Base-by-base conservation (phyloP, 2,888 invertebrate genomes). In the Euzetes globulus region DNA sequence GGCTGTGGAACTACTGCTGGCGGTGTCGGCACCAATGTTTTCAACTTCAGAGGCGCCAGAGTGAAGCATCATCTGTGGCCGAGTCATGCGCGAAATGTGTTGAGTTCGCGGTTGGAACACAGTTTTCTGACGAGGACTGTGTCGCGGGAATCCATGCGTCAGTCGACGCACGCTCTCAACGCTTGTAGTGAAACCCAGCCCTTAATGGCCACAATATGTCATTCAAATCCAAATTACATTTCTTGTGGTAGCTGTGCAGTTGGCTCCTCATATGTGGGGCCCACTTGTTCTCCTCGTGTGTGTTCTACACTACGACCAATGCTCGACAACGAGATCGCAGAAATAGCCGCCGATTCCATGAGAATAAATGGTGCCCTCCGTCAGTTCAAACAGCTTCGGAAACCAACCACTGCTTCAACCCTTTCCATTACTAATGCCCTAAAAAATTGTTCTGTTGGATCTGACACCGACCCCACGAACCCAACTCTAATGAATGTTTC, bases 301-400 rank as follows among this genome's bases (percentile, higher is more conserved):
- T 50, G 52, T 50, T 29, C 73, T 1, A 27, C 15, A 60, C 55
- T 55, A 17, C 33, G 71, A 58, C 55, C 74, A 25, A 50, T 76
- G 70, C 55, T 88, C 88, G 77, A 79, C 55, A 92, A 92, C 82
- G 91, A 92, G 78, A 91, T 96, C 78, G 94, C 94, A 70, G 93
- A 93, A 82, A 96, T 97, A 81, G 96, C 95, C 27, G 94, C 94
- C 72, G 96, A 96, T 85, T 94, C 94, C 75, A 87, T 96, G 80
- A 87, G 95, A 81, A 93, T 96, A 85, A 96, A 95, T 85, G 97
- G 96, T 78, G 95, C 94, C 81, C 92, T 96, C 88, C 94, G 95
- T 90, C 72, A 72, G 19, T 76, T 76, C 71, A 50, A 71, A 33
- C 89, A 94, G 92, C 90, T 96, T 85, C 92, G 94, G 87, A 96